Conservation (phyloP, 2,888 invertebrate species). For the Blastobasis adustella region DNA sequence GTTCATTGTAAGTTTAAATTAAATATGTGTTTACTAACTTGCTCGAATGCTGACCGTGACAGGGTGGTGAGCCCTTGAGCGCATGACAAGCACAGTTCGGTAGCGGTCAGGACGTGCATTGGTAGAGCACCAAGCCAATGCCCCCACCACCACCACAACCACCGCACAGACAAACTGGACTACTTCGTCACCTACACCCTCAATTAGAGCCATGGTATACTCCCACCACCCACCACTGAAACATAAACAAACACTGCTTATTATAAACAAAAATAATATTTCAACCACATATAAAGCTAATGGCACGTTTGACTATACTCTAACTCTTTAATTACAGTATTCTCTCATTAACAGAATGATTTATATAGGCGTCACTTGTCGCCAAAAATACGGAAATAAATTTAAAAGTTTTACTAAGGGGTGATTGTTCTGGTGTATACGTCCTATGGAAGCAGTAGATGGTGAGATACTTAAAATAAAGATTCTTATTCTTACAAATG, state of each 20-base stretch:
- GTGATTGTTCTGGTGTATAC: too few species aligned
- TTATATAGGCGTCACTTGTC: too few species aligned
- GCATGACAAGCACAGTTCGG: conserved; percentile 80
- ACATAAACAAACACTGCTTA: conserved; percentile 10
- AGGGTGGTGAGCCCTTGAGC: conserved; percentile 50
- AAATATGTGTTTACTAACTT: conserved; percentile 28
- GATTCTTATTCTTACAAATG: too few species aligned
- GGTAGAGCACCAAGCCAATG: conserved; percentile 87
- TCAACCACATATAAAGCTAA: background rate
- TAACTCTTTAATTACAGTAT: too few species aligned
- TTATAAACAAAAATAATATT: background rate
- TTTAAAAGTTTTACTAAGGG: too few species aligned
- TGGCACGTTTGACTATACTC: background rate
- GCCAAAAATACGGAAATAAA: too few species aligned
- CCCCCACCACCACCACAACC: conserved; percentile 67
- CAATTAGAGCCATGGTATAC: conserved; percentile 81
- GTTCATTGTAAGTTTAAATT: too few species aligned
- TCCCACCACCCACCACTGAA: conserved; percentile 9
- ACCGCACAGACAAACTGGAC: conserved; percentile 80
- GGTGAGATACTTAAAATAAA: too few species aligned
- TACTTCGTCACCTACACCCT: conserved; percentile 90
- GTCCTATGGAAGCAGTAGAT: too few species aligned
- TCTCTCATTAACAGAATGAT: too few species aligned
- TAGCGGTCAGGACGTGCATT: conserved; percentile 80
- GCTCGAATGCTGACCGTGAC: conserved; percentile 55